Conservation (phyloP, 2,888 invertebrate species). For the Ophion slaviceki region DNA sequence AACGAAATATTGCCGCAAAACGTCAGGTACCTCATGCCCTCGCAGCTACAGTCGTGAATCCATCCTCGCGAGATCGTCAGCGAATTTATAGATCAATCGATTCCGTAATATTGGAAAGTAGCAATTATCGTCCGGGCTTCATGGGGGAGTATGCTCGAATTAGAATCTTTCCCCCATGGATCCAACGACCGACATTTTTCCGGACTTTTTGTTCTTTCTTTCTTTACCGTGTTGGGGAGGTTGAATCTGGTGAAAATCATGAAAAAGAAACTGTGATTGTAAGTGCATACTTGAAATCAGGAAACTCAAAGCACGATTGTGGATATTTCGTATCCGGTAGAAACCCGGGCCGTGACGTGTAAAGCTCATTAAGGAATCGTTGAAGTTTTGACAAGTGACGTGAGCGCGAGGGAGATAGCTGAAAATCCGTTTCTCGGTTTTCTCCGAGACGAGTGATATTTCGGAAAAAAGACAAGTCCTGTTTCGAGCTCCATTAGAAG, state of each 20-base stretch:
- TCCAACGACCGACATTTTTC: neutral
- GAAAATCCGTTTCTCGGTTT: too few species aligned
- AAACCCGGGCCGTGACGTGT: too few species aligned
- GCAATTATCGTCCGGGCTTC: constrained; percentile 22
- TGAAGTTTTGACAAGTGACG: too few species aligned
- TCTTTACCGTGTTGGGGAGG: neutral
- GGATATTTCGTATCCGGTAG: neutral
- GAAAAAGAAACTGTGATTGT: neutral
- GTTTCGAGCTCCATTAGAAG: neutral
- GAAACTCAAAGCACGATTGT: neutral
- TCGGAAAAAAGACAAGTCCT: neutral
- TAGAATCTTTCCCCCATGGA: neutral
- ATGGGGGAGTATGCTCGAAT: neutral
- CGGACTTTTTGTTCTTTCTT: neutral
- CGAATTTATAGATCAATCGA: constrained; percentile 29
- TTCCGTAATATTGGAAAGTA: constrained; percentile 30
- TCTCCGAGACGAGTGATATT: too few species aligned
- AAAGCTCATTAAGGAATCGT: too few species aligned
- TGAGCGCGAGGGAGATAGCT: too few species aligned
- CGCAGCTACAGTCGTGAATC: constrained; percentile 74
- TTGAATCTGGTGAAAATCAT: neutral
- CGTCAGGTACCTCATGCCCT: constrained; percentile 82
- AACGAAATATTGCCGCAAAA: constrained; percentile 82
- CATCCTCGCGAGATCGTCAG: neutral
- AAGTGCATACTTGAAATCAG: neutral